These are phyloP conservation scores for Lissonota sp. DNA, from an alignment of 2,888 invertebrate genomes.

Conservation along the genomic window DNA sequence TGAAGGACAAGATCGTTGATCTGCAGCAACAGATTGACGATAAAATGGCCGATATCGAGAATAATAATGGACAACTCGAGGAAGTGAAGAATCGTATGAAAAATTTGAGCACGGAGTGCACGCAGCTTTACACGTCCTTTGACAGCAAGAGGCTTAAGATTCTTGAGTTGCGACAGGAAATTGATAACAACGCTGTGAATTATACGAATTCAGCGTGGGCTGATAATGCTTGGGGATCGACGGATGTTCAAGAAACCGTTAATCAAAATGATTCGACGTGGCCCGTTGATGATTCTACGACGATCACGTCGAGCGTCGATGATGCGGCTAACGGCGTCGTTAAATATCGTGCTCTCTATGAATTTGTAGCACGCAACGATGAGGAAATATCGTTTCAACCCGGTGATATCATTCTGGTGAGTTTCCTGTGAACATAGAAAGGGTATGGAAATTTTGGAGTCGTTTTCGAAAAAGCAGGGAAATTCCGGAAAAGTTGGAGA, in stretches of 20 bases:
- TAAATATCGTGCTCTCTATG: conserved; percentile 96
- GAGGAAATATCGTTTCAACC: conserved; percentile 97
- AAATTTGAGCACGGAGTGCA: conserved; percentile 89
- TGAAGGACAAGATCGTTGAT: conserved; percentile 90
- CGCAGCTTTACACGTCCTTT: conserved; percentile 88
- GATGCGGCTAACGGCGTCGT: conserved; percentile 85
- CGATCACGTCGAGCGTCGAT: conserved; percentile 79
- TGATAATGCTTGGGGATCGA: conserved; percentile 86
- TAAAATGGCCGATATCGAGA: conserved; percentile 92
- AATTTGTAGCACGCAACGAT: conserved; percentile 95
- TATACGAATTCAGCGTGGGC: conserved; percentile 87
- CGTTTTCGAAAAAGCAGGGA: no score
- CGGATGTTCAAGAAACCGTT: conserved; percentile 71
- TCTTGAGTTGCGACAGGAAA: conserved; percentile 85
- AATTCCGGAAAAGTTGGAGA: no score
- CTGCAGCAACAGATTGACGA: conserved; percentile 91
- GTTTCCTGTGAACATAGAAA: conserved; percentile 66
- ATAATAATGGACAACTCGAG: conserved; percentile 91
- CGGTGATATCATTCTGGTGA: conserved; percentile 95
- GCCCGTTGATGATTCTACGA: conserved; percentile 72
- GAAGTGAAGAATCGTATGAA: conserved; percentile 89
- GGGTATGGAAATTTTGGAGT: no score
- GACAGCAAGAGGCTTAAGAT: conserved; percentile 87
- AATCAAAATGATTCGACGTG: conserved; percentile 85
- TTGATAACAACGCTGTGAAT: conserved; percentile 83